Percentiles rank a stretch among this genome's conserved stretches.
These are phyloP conservation scores for Ia io DNA, from an alignment of 2,113 vertebrate species.

Conservation along the genomic window DNA sequence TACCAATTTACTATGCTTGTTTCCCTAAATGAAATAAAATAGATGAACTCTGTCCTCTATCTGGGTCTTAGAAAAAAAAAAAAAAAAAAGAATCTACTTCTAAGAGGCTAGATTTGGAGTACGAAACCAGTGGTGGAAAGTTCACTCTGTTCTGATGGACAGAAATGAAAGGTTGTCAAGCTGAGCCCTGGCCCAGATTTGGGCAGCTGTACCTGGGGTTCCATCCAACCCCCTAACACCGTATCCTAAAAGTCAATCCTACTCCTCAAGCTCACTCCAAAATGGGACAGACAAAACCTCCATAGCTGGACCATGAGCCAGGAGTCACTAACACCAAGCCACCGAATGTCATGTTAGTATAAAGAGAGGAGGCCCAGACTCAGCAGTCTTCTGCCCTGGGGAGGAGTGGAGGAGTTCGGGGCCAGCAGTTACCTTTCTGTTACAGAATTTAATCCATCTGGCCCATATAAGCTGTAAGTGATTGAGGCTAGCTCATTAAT, in stretches of 20 bases:
- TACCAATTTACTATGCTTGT: background rate
- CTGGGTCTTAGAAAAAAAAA: background rate
- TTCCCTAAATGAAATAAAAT: slow-evolving; percentile 12
- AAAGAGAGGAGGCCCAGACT: background rate
- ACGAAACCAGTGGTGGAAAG: background rate
- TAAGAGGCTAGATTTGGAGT: background rate
- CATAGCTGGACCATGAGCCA: background rate
- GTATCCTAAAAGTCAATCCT: background rate
- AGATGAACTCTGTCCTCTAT: background rate
- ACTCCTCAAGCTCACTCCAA: background rate
- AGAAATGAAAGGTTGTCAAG: background rate
- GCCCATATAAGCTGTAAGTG: background rate
- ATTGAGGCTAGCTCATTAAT: background rate
- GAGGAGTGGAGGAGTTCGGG: background rate
- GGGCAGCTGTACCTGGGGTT: background rate
- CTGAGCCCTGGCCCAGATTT: background rate
- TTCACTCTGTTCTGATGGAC: background rate
- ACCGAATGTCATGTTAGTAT: background rate
- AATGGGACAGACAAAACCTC: background rate
- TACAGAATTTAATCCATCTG: background rate
- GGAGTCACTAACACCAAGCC: background rate
- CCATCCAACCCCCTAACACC: background rate
- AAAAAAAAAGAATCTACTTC: background rate
- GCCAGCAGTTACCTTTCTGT: background rate
- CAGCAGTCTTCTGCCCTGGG: background rate